phyloP scores from a whole-genome alignment of 1,140 invertebrate species.

The Ericerus pela region DNA sequence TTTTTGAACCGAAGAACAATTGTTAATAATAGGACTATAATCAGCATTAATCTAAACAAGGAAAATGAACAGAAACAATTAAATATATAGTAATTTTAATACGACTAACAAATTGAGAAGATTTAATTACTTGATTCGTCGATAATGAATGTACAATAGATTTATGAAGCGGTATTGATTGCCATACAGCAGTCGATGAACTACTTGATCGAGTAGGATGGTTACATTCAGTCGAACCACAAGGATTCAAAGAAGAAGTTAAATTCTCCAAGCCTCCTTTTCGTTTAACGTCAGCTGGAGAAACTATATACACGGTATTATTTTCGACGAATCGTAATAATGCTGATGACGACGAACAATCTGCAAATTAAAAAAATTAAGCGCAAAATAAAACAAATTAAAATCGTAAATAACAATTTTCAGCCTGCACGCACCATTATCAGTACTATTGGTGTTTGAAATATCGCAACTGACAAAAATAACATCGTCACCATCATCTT shows the following conservation, averaged over 20 bases:
- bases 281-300: neutral
- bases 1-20: too few relatives aligned
- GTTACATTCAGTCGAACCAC: neutral
- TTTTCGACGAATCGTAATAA: neutral
- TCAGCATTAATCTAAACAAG: too few relatives aligned
- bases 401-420: neutral
- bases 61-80: too few relatives aligned
- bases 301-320: neutral
- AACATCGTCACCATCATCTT: neutral
- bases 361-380: neutral
- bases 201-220: neutral
- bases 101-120: neutral
- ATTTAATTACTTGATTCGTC: neutral
- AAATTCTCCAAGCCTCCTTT: neutral
- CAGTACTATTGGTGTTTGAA: neutral
- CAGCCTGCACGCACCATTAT: neutral
- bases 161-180: neutral
- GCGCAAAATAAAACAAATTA: neutral
- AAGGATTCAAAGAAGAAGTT: neutral
- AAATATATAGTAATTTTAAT: neutral
- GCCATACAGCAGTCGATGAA: neutral
- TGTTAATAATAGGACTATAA: too few relatives aligned
- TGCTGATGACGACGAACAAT: neutral
- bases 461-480: conserved; percentile 3
- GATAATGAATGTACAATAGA: neutral